Conservation (phyloP, 1,140 invertebrate genomes). For the Lysiphlebus fabarum region DNA sequence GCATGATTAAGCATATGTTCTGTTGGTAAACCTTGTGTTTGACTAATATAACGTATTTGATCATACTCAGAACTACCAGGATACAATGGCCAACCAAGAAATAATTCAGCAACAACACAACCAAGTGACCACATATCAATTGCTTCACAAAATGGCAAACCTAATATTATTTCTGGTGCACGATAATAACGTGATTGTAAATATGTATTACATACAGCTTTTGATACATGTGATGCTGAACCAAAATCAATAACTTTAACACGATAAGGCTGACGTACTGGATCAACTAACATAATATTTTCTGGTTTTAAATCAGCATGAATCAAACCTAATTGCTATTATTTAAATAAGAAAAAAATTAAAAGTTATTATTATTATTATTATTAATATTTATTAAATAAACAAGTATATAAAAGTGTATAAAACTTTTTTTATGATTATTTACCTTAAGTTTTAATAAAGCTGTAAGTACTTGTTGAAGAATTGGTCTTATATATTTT, state of each 20-base stretch:
- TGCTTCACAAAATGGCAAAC: conserved; percentile 96
- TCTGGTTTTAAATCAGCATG: conserved; percentile 99
- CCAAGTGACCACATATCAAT: conserved; percentile 99
- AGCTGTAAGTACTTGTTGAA: conserved; percentile 98
- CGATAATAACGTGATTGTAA: conserved; percentile 98
- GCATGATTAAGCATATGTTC: conserved; percentile 99
- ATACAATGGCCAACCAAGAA: conserved; percentile 99
- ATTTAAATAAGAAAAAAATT: conserved; percentile 22
- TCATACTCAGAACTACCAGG: conserved; percentile 99
- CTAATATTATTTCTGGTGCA: conserved; percentile 98
- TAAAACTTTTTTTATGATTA: conserved; percentile 27
- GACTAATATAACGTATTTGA: conserved; percentile 90
- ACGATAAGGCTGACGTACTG: conserved; percentile 92
- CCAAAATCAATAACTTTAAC: conserved; percentile 99
- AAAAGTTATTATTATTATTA: background rate
- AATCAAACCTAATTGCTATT: conserved; percentile 94
- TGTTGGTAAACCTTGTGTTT: conserved; percentile 91
- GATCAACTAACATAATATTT: conserved; percentile 99
- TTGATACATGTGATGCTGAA: conserved; percentile 97
- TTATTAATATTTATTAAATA: too few species aligned
- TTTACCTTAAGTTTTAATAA: conserved; percentile 90
- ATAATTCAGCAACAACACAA: conserved; percentile 98
- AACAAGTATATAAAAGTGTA: background rate
- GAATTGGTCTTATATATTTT: conserved; percentile 97
- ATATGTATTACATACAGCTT: conserved; percentile 99